Evolutionary conservation across 2,797 vertebrate species (phyloP).

Genomic region (Ctenopoma multispine): DNA sequence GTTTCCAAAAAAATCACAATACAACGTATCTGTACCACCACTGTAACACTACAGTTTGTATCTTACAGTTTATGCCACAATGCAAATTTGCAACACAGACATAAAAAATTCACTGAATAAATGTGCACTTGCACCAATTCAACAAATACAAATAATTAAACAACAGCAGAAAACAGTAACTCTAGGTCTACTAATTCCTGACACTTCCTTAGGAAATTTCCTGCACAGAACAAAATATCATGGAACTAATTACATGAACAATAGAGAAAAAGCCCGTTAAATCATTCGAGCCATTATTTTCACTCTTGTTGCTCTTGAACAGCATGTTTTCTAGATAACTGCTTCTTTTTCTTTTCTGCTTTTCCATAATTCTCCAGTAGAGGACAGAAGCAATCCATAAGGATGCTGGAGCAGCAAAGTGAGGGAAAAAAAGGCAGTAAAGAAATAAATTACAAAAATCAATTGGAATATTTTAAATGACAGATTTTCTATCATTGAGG

Average conservation of each 20-base stretch:
- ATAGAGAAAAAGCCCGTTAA: no score
- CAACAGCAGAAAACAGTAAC: no score
- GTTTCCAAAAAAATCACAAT: not conserved
- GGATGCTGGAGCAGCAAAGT: not conserved
- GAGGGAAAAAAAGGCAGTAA: not conserved
- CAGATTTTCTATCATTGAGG: constrained; percentile 34
- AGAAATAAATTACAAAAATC: constrained; percentile 29
- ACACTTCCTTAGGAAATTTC: no score
- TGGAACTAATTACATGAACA: no score
- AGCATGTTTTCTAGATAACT: not conserved
- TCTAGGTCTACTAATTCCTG: no score
- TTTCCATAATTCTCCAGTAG: constrained; percentile 58
- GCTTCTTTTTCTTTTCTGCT: not conserved
- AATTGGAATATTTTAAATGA: constrained; percentile 39
- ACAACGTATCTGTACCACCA: not conserved
- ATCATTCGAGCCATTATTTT: not conserved
- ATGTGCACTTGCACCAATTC: no score
- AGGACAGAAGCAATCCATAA: constrained; percentile 67
- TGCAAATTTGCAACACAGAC: no score
- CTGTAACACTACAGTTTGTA: not conserved
- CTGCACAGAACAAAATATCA: no score
- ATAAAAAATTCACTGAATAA: no score
- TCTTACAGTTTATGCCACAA: no score
- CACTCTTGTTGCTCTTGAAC: not conserved
- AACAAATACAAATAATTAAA: no score